A percentile compares a stretch with the other conserved stretches of the same genome.
These are phyloP conservation scores for Nilaparvata lugens DNA, from an alignment of 1,140 invertebrate species.

Conservation along the genomic window DNA sequence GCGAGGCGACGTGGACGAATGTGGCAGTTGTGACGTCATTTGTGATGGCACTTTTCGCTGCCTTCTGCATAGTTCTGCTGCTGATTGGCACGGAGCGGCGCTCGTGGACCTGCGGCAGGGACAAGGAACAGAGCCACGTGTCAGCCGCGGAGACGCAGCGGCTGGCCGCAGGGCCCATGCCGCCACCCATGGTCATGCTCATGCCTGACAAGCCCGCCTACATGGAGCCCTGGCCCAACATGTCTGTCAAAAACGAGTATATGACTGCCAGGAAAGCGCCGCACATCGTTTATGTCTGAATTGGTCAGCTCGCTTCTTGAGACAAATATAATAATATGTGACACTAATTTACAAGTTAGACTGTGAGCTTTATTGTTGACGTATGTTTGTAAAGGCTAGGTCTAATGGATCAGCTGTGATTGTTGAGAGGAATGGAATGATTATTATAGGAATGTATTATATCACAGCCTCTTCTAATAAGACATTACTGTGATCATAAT, in stretches of 20 bases:
- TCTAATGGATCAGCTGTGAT: too few species aligned
- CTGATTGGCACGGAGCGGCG: constrained; percentile 45
- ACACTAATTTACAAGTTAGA: too few species aligned
- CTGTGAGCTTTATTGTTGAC: too few species aligned
- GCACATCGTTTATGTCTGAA: constrained; percentile 53
- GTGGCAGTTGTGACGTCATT: constrained; percentile 45
- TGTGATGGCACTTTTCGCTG: constrained; percentile 38
- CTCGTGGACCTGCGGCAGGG: constrained; percentile 33
- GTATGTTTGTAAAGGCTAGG: too few species aligned
- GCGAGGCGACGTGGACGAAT: constrained; percentile 48
- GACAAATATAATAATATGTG: too few species aligned
- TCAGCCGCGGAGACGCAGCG: constrained; percentile 34
- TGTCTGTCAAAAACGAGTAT: constrained; percentile 41
- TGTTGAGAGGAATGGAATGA: too few species aligned
- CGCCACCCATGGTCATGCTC: constrained; percentile 23
- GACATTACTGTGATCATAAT: too few species aligned
- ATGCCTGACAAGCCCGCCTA: constrained; percentile 36
- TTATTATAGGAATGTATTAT: too few species aligned
- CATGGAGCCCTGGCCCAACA: constrained; percentile 47
- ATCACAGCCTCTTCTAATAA: too few species aligned
- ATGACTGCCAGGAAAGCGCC: constrained; percentile 44
- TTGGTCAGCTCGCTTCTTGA: too few species aligned
- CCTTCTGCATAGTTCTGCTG: constrained; percentile 37
- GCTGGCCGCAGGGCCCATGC: constrained; percentile 34
- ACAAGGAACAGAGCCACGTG: constrained; percentile 28